Conservation (phyloP, 2,113 vertebrate species). For the Triplophysa rosa region DNA sequence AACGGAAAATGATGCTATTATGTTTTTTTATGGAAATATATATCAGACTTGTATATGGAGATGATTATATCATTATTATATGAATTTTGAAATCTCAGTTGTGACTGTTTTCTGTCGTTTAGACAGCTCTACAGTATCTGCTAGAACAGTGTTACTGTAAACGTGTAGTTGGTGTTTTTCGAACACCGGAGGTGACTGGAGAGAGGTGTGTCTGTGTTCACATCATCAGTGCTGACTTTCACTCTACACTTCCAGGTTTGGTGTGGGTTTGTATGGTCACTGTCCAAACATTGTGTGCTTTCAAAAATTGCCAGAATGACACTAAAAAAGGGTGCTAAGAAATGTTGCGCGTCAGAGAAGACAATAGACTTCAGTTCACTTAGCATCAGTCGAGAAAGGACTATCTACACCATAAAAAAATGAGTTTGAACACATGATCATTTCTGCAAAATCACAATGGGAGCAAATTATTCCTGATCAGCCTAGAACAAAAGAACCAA, state of each 20-base stretch:
- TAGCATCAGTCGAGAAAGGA: neutral
- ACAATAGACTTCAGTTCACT: conserved; percentile 42
- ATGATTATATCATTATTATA: conserved; percentile 76
- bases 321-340: conserved; percentile 12
- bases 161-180: conserved; percentile 48
- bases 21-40: conserved; percentile 76
- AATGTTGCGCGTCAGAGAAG: neutral
- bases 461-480: conserved; percentile 4
- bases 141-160: conserved; percentile 65
- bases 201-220: conserved; percentile 54
- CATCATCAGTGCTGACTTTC: conserved; percentile 60
- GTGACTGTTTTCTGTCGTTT: conserved; percentile 76
- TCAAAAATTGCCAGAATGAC: neutral
- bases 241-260: conserved; percentile 13
- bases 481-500: neutral
- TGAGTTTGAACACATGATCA: neutral
- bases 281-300: neutral
- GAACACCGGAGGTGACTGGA: conserved; percentile 36
- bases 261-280: neutral
- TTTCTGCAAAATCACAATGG: neutral
- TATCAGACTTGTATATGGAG: conserved; percentile 79
- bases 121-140: conserved; percentile 63
- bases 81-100: conserved; percentile 75
- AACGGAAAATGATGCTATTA: conserved; percentile 73
- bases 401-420: neutral